phyloP scores from a whole-genome alignment of 2,113 vertebrate genomes.

The Forbesichthys papilliferus region DNA sequence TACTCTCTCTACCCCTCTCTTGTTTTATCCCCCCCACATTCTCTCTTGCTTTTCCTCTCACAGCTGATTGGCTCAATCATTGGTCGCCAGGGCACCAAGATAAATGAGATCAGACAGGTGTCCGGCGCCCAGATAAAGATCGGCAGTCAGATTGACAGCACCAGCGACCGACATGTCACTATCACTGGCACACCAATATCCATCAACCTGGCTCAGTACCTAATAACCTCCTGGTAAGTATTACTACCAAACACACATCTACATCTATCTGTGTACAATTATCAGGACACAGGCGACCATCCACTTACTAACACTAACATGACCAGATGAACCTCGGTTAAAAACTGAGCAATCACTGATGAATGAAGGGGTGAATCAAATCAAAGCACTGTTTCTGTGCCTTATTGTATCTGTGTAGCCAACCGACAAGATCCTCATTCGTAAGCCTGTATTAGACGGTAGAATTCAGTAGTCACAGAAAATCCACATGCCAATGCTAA shows the following conservation, averaged over 20 bases:
- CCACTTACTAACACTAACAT: too few relatives aligned
- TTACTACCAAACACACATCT: background rate
- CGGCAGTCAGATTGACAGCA: slow-evolving; percentile 89
- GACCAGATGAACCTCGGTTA: too few relatives aligned
- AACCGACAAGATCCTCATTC: too few relatives aligned
- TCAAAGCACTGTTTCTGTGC: too few relatives aligned
- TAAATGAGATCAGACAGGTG: slow-evolving; percentile 90
- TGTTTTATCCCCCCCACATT: background rate
- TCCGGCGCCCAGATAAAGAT: slow-evolving; percentile 96
- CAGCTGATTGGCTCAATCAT: slow-evolving; percentile 96
- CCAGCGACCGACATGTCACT: slow-evolving; percentile 88
- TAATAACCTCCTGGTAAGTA: slow-evolving; percentile 93
- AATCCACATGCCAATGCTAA: too few relatives aligned
- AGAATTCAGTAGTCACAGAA: too few relatives aligned
- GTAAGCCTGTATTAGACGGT: too few relatives aligned
- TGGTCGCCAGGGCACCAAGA: slow-evolving; percentile 93
- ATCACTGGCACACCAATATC: slow-evolving; percentile 89
- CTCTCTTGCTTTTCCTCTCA: background rate
- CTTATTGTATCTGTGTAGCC: too few relatives aligned
- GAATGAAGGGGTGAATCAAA: too few relatives aligned
- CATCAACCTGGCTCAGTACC: slow-evolving; percentile 94
- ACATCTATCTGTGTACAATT: too few relatives aligned
- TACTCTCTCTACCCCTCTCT: background rate
- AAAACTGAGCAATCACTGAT: too few relatives aligned
- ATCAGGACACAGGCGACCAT: too few relatives aligned